Percentiles rank a stretch among this genome's conserved stretches.
phyloP scores from a whole-genome alignment of 2,797 vertebrate genomes.

The Hemitrygon akajei region DNA sequence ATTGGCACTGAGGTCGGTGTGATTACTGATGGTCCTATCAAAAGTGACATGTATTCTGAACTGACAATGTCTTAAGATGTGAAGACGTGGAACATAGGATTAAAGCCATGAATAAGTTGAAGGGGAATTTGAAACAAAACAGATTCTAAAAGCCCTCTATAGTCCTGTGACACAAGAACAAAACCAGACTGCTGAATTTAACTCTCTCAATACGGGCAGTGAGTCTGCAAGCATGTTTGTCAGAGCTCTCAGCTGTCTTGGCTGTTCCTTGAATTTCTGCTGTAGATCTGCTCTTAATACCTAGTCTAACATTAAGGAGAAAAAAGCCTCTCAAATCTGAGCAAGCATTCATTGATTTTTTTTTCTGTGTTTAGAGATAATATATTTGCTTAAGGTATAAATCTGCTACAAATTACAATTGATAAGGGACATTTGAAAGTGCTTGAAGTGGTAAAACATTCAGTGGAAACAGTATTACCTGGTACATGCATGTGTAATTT shows the following conservation, averaged over 20 bases:
- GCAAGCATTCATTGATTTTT: neutral
- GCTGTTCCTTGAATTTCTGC: neutral
- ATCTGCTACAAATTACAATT: neutral
- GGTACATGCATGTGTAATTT: neutral
- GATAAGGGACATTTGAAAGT: neutral
- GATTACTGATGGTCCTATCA: no score
- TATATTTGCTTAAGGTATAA: slow-evolving; percentile 1
- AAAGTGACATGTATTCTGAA: no score
- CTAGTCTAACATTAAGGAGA: neutral
- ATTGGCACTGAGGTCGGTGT: no score
- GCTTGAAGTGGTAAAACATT: neutral
- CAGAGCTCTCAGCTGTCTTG: neutral
- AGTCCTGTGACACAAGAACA: neutral
- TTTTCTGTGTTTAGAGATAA: neutral
- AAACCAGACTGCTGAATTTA: neutral
- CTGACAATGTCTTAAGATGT: no score
- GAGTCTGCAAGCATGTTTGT: no score
- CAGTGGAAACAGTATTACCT: neutral
- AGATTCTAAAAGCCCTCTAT: neutral
- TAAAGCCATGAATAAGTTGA: no score
- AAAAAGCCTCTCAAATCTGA: neutral
- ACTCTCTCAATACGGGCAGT: neutral
- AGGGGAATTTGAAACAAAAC: no score
- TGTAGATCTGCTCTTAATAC: neutral
- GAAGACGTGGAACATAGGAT: no score